Evolutionary conservation across 2,888 invertebrate species (phyloP).

Genomic region (Sinhomidia bicolor): DNA sequence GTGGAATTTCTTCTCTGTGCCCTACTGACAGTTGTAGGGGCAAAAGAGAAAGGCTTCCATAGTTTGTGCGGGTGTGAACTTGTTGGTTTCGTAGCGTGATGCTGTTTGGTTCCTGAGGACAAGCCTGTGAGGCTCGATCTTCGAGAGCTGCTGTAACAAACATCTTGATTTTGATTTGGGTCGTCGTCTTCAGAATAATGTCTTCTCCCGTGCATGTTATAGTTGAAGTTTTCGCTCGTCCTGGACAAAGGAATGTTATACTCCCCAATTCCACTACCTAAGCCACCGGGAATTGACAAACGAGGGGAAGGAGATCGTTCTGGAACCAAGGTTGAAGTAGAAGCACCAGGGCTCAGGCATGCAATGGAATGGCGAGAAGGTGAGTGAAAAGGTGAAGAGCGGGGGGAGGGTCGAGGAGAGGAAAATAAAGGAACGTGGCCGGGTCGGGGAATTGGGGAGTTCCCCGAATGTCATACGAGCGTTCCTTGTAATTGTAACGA

Average conservation of each 20-base stretch:
- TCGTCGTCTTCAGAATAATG: slow-evolving; percentile 72
- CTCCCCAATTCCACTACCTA: slow-evolving; percentile 72
- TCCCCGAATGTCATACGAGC: slow-evolving; percentile 91
- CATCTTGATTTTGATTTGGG: slow-evolving; percentile 67
- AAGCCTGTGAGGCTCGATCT: slow-evolving; percentile 77
- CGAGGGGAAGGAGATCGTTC: slow-evolving; percentile 67
- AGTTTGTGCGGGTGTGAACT: slow-evolving; percentile 76
- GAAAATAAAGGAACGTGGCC: slow-evolving; percentile 71
- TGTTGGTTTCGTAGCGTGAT: no score
- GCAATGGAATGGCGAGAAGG: slow-evolving; percentile 70
- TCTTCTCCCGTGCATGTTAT: slow-evolving; percentile 66
- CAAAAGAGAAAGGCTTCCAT: slow-evolving; percentile 79
- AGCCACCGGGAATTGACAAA: slow-evolving; percentile 70
- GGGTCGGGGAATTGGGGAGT: slow-evolving; percentile 76
- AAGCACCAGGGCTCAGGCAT: slow-evolving; percentile 63
- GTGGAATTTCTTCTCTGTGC: slow-evolving; percentile 68
- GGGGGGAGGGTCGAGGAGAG: slow-evolving; percentile 68
- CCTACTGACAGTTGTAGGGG: slow-evolving; percentile 72
- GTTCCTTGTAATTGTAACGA: slow-evolving; percentile 87
- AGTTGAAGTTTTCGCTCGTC: slow-evolving; percentile 72
- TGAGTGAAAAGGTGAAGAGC: slow-evolving; percentile 69
- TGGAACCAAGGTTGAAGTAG: slow-evolving; percentile 68
- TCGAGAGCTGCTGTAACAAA: slow-evolving; percentile 72
- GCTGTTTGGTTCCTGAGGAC: slow-evolving; percentile 43
- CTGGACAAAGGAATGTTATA: slow-evolving; percentile 72